Base-by-base conservation (phyloP, 2,113 vertebrate genomes). In the Scalopus aquaticus region DNA sequence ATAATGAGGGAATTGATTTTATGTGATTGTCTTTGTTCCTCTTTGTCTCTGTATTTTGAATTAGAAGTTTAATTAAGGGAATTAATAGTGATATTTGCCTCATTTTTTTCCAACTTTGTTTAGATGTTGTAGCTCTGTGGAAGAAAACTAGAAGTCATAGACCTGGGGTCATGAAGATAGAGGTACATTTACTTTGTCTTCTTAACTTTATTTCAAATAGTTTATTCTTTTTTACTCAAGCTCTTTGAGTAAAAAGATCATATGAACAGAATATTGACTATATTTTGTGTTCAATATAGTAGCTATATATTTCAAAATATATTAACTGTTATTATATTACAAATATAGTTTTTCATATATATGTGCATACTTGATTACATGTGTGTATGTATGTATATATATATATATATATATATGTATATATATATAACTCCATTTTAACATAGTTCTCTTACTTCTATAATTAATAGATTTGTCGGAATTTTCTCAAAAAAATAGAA, bases 131-230 rank as follows among this genome's bases (percentile, higher is more conserved):
- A 56, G 22, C 7, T 72, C 1, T 60, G 9, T 1, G 35, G 30
- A 69, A 87, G 22, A 64, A 89, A 73, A 32, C 7, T 58, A 17
- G 15, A n/a, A 93, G 19, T 6, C 62, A 32, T 7, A n/a, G 13
- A 62, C 56, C 88, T 37, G 20, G 70, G 60, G 49, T 28, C 3
- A 4, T 10, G 49, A 81, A 88, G 32, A 1, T 39, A 72, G n/a
- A 70, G 0, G 72, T 6, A 74, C 37, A 72, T 85, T 91, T 89
- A 90, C 74, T 74, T 35, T 51, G 20, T 37, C 91, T 77, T 5
- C 24, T 73, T 86, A 56, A 56, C 62, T 92, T 92, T 42, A 69
- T 60, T 24, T 62, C 62, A 88, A 85, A 78, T 58, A 93, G 15
- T 91, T 3, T 16, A 37, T 79, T 54, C 6, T 77, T 64, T 93